A percentile compares a stretch with the other conserved stretches of the same genome.
Conservation (phyloP, 2,888 invertebrate species). For the Watsonalla binaria region DNA sequence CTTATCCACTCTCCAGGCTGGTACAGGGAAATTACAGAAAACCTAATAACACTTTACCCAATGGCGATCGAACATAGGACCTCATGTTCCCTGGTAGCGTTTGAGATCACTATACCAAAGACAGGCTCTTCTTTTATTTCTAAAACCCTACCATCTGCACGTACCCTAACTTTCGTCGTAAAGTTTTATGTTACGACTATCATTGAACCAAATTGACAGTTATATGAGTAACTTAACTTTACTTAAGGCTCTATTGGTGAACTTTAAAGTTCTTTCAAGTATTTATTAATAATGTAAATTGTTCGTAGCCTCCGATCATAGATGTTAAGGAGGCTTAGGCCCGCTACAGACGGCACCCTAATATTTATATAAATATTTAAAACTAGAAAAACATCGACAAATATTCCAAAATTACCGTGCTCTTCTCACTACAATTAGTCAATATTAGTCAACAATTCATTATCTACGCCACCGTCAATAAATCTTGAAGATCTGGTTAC, state of each 20-base stretch:
- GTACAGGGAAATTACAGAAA: no score
- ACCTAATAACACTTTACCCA: no score
- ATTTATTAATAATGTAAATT: constrained; percentile 25
- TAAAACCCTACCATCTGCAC: constrained; percentile 31
- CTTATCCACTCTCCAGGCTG: no score
- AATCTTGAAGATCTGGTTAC: constrained; percentile 64
- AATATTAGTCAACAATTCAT: constrained; percentile 27
- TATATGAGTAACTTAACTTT: constrained; percentile 42
- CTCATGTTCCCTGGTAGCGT: no score
- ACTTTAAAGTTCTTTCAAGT: constrained; percentile 23
- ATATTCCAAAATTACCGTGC: not conserved
- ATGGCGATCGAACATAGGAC: no score
- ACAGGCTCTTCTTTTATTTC: not conserved
- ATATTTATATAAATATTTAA: no score
- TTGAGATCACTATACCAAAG: no score
- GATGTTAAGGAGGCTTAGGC: no score
- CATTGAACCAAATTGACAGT: constrained; percentile 66
- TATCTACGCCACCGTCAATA: constrained; percentile 37
- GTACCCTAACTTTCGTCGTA: constrained; percentile 40
- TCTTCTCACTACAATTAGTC: constrained; percentile 11
- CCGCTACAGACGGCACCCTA: no score
- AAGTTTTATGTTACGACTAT: constrained; percentile 64
- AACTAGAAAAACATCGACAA: no score
- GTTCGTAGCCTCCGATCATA: constrained; percentile 5
- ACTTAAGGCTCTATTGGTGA: constrained; percentile 13